Base-by-base conservation (phyloP, 2,888 invertebrate species). In the Andrena praecox region DNA sequence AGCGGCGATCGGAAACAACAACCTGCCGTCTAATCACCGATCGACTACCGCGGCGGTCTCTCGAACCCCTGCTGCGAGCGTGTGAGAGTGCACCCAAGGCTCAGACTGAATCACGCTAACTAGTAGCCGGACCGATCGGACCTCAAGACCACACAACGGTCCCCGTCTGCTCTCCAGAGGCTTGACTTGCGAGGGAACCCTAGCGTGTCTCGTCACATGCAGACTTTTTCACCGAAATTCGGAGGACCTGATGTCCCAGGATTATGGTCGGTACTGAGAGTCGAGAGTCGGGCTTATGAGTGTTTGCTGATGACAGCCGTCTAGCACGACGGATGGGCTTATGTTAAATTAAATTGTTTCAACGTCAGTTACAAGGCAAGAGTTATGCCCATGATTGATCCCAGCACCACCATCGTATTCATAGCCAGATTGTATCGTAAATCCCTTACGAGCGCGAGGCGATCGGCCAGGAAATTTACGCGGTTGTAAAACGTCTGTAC, bases 1-100 rank as follows among this genome's bases (percentile, higher is more conserved):
- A 91, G 89, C 86, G 83, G 89, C 87, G 91, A 91, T 91, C 90
- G 89, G 87, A 88, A 89, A 89, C 86, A 91, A 91, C 92, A 89
- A 90, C 89, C 89, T 90, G 85, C 88, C 86, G 88, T 90, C 90
- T 91, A 90, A 91, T 91, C 90, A 89, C 84, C 89, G 90, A 92
- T 91, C 89, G 89, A 87, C 90, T 90, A 88, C 85, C 86, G 86
- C 66, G 86, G 84, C 84, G 87, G 82, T 86, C 82, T 78, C 71
- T 82, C 54, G 72, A 54, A 69, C 74, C 78, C 66, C 52, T 75
- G 60, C 70, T 70, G 81, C 29, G 71, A 82, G 77, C 85, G 86
- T 85, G 88, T 87, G 89, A 89, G 87, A 86, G 87, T 85, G 89
- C 84, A 84, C 85, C 56, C 78, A 81, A 80, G 82, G 77, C 85